Percentiles rank a stretch among this genome's conserved stretches.
phyloP scores from a whole-genome alignment of 2,797 vertebrate species.

The Ctenopoma multispine region DNA sequence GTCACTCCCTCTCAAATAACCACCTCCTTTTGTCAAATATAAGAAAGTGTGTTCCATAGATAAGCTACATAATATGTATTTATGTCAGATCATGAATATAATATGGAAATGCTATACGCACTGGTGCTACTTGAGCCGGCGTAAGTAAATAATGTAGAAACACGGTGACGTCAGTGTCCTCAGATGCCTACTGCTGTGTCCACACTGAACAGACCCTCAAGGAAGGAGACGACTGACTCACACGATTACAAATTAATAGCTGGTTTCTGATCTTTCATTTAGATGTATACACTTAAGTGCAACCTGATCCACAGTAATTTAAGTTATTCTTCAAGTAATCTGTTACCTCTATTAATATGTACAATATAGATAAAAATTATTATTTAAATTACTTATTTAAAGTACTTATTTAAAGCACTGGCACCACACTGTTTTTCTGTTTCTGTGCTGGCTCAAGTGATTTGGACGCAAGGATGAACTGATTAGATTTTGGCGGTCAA shows the following conservation, averaged over 20 bases:
- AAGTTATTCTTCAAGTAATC: neutral
- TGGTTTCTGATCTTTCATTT: too few species aligned
- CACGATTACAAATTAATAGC: too few species aligned
- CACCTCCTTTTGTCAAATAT: neutral
- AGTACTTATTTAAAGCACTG: too few species aligned
- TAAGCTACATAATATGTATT: neutral
- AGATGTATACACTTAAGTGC: too few species aligned
- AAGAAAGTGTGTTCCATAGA: slow-evolving; percentile 2
- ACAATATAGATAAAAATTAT: too few species aligned
- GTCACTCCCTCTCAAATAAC: neutral
- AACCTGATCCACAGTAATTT: neutral
- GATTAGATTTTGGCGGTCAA: too few species aligned
- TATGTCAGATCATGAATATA: neutral
- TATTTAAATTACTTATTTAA: too few species aligned
- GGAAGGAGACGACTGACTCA: too few species aligned
- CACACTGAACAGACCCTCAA: slow-evolving; percentile 5
- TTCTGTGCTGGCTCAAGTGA: too few species aligned
- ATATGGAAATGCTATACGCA: neutral
- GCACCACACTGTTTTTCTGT: too few species aligned
- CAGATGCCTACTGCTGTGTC: slow-evolving; percentile 15
- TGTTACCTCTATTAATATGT: neutral
- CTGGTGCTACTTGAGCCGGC: neutral
- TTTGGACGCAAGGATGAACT: too few species aligned
- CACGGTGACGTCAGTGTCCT: slow-evolving; percentile 32
- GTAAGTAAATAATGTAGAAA: slow-evolving; percentile 50